Evolutionary conservation across 2,797 vertebrate genomes (phyloP).

Genomic region (Tympanoctomys barrerae): DNA sequence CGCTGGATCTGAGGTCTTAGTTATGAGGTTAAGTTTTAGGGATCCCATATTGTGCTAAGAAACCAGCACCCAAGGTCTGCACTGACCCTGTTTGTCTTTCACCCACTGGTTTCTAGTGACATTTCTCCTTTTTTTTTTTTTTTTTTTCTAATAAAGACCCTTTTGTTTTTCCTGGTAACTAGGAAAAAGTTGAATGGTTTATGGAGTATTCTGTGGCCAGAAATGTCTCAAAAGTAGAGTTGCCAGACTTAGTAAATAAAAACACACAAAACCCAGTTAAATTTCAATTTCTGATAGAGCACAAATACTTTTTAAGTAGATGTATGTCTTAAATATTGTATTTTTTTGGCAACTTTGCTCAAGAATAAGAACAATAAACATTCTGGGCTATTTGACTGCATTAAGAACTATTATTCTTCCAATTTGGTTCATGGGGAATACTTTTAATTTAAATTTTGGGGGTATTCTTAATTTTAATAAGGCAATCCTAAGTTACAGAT

Average conservation of each 20-base stretch:
- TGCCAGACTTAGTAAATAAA: slow-evolving; percentile 45
- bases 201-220: slow-evolving; percentile 16
- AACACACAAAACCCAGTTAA: slow-evolving; percentile 2
- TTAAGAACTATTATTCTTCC: slow-evolving; percentile 31
- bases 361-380: slow-evolving; percentile 13
- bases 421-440: slow-evolving; percentile 12
- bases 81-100: not conserved
- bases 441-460: not conserved
- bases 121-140: not conserved
- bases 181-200: not conserved
- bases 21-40: not conserved
- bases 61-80: not conserved
- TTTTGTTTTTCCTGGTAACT: not conserved
- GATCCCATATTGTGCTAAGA: not conserved
- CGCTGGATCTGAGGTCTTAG: not conserved
- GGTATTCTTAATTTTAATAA: slow-evolving; percentile 59
- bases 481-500: slow-evolving; percentile 59
- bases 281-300: slow-evolving; percentile 52
- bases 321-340: not conserved
- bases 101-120: not conserved
- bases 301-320: slow-evolving; percentile 17
- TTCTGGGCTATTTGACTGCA: not conserved
- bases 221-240: not conserved
- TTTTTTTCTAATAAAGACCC: not conserved
- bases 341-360: slow-evolving; percentile 31